phyloP scores from a whole-genome alignment of 2,888 invertebrate species.

The Mythimna loreyi region DNA sequence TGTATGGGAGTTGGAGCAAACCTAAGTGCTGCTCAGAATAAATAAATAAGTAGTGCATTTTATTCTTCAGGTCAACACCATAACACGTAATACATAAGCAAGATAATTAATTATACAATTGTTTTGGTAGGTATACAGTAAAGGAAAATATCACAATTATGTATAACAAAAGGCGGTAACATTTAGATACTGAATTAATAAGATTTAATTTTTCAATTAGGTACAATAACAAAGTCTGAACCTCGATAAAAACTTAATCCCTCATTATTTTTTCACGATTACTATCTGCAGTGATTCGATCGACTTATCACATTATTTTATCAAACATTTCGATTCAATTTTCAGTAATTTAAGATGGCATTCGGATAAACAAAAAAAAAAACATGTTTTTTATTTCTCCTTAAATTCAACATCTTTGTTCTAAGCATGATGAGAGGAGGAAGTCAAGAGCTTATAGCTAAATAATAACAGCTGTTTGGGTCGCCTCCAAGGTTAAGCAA shows the following conservation, averaged over 20 bases:
- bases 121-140: no score
- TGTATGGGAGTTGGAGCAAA: no score
- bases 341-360: constrained; percentile 47
- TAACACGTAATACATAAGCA: no score
- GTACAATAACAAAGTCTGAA: constrained; percentile 26
- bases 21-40: no score
- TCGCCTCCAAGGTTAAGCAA: no score
- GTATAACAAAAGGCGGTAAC: constrained; percentile 9
- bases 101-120: no score
- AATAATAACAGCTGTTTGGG: no score
- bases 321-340: constrained; percentile 47
- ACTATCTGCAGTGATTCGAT: constrained; percentile 69
- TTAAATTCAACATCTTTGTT: constrained; percentile 24
- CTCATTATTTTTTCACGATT: constrained; percentile 39
- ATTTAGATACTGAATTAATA: neutral
- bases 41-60: no score
- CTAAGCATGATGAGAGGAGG: neutral
- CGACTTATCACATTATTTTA: constrained; percentile 69
- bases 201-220: constrained; percentile 25
- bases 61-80: no score
- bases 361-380: constrained; percentile 42
- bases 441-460: no score
- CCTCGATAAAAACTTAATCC: constrained; percentile 49
- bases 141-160: neutral
- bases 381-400: constrained; percentile 3